A percentile compares a stretch with the other conserved stretches of the same genome.
Conservation (phyloP, 2,113 vertebrate species). For the Mellivora capensis region DNA sequence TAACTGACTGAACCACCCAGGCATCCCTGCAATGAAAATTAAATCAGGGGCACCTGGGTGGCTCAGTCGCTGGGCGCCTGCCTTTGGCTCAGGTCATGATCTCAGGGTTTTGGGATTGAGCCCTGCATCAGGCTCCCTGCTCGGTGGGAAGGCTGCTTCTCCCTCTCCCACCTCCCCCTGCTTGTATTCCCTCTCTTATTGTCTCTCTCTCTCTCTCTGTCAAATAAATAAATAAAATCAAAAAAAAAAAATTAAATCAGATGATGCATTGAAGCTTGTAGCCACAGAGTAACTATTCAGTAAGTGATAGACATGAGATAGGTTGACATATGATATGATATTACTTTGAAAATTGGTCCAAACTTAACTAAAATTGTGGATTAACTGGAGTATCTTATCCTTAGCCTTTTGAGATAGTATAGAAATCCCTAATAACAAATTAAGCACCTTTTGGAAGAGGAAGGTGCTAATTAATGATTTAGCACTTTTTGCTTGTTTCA, state of each 20-base stretch:
- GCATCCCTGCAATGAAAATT: background rate
- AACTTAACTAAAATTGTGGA: slow-evolving; percentile 5
- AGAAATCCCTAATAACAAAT: slow-evolving; percentile 4
- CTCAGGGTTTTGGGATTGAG: too few relatives aligned
- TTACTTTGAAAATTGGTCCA: background rate
- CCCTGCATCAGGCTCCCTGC: too few relatives aligned
- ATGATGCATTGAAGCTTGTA: background rate
- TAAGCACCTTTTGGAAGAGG: background rate
- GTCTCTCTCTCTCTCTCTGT: too few relatives aligned
- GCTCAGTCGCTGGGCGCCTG: too few relatives aligned
- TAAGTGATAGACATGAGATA: background rate
- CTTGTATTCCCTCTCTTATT: too few relatives aligned
- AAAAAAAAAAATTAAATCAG: background rate
- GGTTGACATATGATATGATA: background rate
- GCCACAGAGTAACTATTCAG: background rate
- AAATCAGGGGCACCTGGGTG: background rate
- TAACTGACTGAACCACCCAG: too few relatives aligned
- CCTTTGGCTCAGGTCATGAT: too few relatives aligned
- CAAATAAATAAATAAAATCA: too few relatives aligned
- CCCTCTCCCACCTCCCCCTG: too few relatives aligned
- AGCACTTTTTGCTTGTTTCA: background rate
- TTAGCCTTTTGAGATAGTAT: background rate
- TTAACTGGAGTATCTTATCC: background rate
- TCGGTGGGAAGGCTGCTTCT: too few relatives aligned
- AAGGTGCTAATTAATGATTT: background rate